Conservation (phyloP, 2,888 invertebrate species). For the Heliconius charithonia region DNA sequence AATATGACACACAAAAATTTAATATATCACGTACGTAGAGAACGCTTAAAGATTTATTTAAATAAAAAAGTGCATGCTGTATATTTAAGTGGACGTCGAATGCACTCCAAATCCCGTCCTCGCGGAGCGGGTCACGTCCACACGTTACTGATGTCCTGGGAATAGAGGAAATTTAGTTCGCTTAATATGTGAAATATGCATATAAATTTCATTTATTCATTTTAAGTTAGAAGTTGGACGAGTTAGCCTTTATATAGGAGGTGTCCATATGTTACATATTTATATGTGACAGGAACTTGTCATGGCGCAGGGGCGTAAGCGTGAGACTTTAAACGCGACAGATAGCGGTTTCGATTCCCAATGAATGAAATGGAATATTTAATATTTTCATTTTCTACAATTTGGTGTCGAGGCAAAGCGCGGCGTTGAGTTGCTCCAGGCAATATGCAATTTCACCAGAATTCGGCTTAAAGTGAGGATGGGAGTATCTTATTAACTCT, state of each 20-base stretch:
- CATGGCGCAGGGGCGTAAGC: background rate
- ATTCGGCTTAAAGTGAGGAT: too few species aligned
- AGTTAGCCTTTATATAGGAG: background rate
- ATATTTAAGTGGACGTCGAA: constrained; percentile 36
- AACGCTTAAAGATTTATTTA: constrained; percentile 31
- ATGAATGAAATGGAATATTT: background rate
- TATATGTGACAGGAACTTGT: background rate
- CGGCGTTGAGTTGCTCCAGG: background rate
- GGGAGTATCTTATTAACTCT: too few species aligned
- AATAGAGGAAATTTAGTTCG: constrained; percentile 38
- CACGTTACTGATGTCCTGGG: constrained; percentile 43
- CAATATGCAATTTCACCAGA: background rate
- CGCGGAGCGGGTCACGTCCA: constrained; percentile 41
- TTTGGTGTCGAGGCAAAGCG: background rate
- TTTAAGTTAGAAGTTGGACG: constrained; percentile 15
- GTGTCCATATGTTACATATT: background rate
- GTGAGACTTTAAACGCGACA: background rate
- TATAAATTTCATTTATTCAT: constrained; percentile 39
- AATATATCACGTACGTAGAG: constrained; percentile 26
- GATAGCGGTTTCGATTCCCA: background rate
- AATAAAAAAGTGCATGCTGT: constrained; percentile 32
- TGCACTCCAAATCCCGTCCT: constrained; percentile 40
- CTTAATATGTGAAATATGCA: constrained; percentile 39
- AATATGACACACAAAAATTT: background rate
- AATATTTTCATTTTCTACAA: background rate